Base-by-base conservation (phyloP, 2,113 vertebrate genomes). In the Pseudopodoces humilis region DNA sequence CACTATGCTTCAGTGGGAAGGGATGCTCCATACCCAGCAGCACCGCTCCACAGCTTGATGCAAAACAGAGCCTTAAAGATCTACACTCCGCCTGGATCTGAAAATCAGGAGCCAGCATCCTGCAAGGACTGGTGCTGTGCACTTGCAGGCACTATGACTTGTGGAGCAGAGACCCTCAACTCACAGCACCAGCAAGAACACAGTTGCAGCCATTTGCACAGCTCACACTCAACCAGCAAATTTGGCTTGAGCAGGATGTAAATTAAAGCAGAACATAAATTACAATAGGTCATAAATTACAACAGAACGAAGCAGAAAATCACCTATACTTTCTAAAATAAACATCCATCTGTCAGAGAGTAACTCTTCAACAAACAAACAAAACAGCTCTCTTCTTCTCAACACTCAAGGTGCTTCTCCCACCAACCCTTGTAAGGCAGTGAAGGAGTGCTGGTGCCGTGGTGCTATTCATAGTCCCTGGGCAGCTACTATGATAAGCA, bases 1-100 rank as follows among this genome's bases (percentile, higher is more conserved):
- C 12, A 1, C 23, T 7, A 0, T 4, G 4, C 30, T 65, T 10
- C 87, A 46, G 13, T 0, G 0, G 55, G 55, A 39, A 49, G 50
- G 21, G 82, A 37, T 35, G 23, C 47, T 71, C 62, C 24, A 1
- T 16, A 35, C 52, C 56, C 1, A 7, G 15, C 62, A 0, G 3
- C 46, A 7, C 43, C 0, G 1, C 62, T 75, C 47, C 63, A 27
- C 2, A 6, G 50, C 52, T 46, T 4, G 3, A 31, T 20, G 58
- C 35, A 30, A 59, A 62, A 64, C 27, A 6, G 8, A 82, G 30
- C 41, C 62, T 31, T 9, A 2, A 30, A 19, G 9, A 25, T 11
- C 47, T 22, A 20, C 0, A 2, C 53, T 70, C 43, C 59, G 65
- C 56, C 43, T 13, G 13, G 59, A 46, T 9, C 59, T 5, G 39